Evolutionary conservation across 2,113 vertebrate genomes (phyloP).

Genomic region (Eulemur macaco): DNA sequence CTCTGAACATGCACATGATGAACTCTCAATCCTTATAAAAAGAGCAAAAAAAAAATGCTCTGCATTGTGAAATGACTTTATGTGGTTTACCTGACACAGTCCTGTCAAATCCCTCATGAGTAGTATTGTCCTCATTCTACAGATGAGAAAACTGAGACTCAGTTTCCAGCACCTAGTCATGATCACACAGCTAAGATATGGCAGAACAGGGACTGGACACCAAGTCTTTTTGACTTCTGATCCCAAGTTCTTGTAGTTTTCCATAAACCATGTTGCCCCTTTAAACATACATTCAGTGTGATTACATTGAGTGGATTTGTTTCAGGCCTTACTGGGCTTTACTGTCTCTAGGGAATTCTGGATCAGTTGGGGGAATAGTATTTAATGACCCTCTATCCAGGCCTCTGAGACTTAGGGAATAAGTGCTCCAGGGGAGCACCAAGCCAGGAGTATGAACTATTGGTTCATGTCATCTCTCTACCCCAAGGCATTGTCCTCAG

Average conservation of each 20-base stretch:
- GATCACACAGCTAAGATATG: not conserved
- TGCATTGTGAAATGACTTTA: not conserved
- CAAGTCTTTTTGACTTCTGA: not conserved
- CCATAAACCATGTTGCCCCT: not conserved
- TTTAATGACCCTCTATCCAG: not conserved
- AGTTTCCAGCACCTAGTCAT: not conserved
- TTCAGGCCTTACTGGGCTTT: not conserved
- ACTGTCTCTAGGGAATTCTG: not conserved
- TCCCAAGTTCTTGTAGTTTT: not conserved
- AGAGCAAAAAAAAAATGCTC: not conserved
- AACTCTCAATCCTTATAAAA: slow-evolving; percentile 4
- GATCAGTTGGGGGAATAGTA: not conserved
- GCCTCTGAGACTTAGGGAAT: not conserved
- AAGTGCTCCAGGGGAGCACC: not conserved
- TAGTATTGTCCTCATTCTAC: slow-evolving; percentile 1
- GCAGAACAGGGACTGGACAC: not conserved
- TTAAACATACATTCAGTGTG: not conserved
- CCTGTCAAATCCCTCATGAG: not conserved
- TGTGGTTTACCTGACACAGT: not conserved
- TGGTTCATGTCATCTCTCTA: not conserved
- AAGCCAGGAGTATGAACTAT: not conserved
- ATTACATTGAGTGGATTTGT: not conserved
- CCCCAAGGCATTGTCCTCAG: not conserved
- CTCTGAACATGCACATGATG: not conserved
- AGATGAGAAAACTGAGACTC: not conserved